These are phyloP conservation scores for Drosophila repleta DNA, from an alignment of 1,140 invertebrate genomes.

Conservation along the genomic window DNA sequence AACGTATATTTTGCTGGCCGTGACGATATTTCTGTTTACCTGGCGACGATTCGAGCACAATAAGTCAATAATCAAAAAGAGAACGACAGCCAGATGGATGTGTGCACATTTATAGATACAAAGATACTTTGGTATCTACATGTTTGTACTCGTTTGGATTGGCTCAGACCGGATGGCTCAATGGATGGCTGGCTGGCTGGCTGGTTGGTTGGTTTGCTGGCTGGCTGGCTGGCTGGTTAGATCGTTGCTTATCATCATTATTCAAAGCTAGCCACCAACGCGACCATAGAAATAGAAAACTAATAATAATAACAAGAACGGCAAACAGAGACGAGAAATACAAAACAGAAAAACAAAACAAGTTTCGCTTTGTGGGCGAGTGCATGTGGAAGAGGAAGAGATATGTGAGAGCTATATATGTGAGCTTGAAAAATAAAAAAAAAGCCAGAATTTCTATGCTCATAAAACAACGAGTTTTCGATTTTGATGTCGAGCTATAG, in stretches of 20 bases:
- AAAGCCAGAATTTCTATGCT: conserved; percentile 70
- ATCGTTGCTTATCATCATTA: conserved; percentile 76
- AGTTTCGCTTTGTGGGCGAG: conserved; percentile 48
- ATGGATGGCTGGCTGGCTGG: conserved; percentile 23
- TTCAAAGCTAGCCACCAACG: conserved; percentile 79
- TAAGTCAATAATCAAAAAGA: conserved; percentile 78
- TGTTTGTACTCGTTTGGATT: conserved; percentile 13
- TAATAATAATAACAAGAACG: conserved; percentile 80
- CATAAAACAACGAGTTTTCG: conserved; percentile 78
- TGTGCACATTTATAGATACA: conserved; percentile 6
- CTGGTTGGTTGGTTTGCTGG: conserved; percentile 3
- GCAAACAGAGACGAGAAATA: conserved; percentile 73
- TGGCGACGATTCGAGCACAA: conserved; percentile 64
- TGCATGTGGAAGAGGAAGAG: conserved; percentile 50
- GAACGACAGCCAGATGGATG: conserved; percentile 43
- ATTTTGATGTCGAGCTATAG: conserved; percentile 57
- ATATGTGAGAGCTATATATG: conserved; percentile 28
- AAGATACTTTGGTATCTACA: neutral
- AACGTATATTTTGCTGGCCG: conserved; percentile 59
- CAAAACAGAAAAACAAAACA: conserved; percentile 71
- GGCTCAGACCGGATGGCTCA: conserved; percentile 6
- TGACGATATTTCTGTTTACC: conserved; percentile 70
- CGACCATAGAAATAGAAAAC: conserved; percentile 65
- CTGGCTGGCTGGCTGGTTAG: conserved; percentile 18
- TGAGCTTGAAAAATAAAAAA: neutral